phyloP scores from a whole-genome alignment of 2,113 vertebrate genomes.

The Actinemys pallida region DNA sequence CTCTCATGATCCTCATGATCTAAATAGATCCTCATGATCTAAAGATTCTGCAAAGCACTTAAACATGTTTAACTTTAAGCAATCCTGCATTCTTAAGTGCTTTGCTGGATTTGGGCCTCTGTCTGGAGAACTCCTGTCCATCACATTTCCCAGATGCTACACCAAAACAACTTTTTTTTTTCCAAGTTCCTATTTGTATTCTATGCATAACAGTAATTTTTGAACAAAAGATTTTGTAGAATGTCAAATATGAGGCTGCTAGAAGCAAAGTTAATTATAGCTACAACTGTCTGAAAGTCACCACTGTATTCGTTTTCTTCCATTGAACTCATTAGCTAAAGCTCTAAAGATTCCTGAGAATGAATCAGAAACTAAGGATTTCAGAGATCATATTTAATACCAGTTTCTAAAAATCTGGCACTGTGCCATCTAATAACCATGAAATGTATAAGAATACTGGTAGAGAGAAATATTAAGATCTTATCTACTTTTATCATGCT shows the following conservation, averaged over 20 bases:
- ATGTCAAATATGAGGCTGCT: neutral
- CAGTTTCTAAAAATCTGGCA: neutral
- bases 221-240: neutral
- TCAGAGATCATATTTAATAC: neutral
- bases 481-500: neutral
- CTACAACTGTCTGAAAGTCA: neutral
- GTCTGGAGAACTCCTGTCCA: neutral
- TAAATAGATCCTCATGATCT: neutral
- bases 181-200: neutral
- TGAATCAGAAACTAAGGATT: neutral
- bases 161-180: neutral
- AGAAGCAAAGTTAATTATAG: neutral
- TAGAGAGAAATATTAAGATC: rapidly evolving
- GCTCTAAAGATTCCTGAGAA: rapidly evolving
- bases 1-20: neutral
- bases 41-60: neutral
- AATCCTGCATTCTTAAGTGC: neutral
- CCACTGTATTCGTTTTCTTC: neutral
- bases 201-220: neutral
- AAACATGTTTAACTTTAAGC: rapidly evolving
- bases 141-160: neutral
- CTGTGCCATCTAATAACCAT: rapidly evolving
- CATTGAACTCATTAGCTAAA: neutral
- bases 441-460: neutral
- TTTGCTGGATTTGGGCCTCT: neutral